phyloP scores from a whole-genome alignment of 2,888 invertebrate genomes.

The Athalia rosae region DNA sequence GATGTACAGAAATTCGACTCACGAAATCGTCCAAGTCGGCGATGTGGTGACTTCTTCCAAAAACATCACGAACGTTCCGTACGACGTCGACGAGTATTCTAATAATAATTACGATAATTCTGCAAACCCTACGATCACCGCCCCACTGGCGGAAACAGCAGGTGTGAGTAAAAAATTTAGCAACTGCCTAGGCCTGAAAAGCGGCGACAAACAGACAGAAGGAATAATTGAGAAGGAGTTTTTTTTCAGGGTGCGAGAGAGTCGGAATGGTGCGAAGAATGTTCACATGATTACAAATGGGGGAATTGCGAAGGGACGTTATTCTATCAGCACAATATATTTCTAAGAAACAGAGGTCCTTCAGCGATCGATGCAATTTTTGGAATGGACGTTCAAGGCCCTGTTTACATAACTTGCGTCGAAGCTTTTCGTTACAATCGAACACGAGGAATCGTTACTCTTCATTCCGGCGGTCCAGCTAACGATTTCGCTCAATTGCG shows the following conservation, averaged over 20 bases:
- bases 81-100: background rate
- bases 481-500: conserved; percentile 71
- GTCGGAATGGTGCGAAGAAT: conserved; percentile 39
- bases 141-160: background rate
- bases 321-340: conserved; percentile 60
- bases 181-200: background rate
- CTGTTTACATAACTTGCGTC: conserved; percentile 72
- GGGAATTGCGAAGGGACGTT: conserved; percentile 55
- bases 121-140: background rate
- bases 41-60: conserved; percentile 12
- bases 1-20: conserved; percentile 34
- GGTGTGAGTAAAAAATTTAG: background rate
- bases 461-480: conserved; percentile 72
- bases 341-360: conserved; percentile 52
- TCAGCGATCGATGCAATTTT: conserved; percentile 56
- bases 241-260: conserved; percentile 26
- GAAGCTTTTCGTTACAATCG: conserved; percentile 68
- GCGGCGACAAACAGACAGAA: background rate
- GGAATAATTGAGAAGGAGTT: background rate
- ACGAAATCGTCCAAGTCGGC: conserved; percentile 28
- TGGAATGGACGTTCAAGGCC: conserved; percentile 71
- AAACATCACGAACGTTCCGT: background rate
- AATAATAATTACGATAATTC: background rate
- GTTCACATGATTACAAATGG: conserved; percentile 50
- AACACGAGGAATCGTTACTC: conserved; percentile 66